Conservation (phyloP, 2,113 vertebrate species). For the Grantiella picta region DNA sequence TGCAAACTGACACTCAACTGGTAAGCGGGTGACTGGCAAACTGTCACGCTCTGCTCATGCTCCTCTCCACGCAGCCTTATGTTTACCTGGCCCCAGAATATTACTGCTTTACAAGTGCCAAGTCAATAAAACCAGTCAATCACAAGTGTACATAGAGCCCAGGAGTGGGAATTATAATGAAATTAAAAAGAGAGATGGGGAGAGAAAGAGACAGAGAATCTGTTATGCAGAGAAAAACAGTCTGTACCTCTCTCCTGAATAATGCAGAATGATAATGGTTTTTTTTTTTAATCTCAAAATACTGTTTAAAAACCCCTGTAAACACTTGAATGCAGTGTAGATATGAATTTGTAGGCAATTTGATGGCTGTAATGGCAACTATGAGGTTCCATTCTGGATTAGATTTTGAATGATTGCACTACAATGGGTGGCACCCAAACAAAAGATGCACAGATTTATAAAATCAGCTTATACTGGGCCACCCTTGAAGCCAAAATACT, state of each 20-base stretch:
- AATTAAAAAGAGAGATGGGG: neutral
- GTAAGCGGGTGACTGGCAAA: neutral
- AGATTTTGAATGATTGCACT: neutral
- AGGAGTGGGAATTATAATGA: neutral
- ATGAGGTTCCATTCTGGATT: neutral
- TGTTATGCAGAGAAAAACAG: neutral
- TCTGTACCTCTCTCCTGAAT: neutral
- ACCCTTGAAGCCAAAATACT: neutral
- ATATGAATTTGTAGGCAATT: neutral
- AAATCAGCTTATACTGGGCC: neutral
- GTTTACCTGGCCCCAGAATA: neutral
- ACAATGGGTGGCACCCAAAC: neutral
- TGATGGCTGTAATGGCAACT: neutral
- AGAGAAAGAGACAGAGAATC: neutral
- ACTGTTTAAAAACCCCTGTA: neutral
- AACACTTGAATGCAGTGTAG: neutral
- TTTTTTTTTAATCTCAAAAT: neutral
- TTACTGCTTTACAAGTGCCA: neutral
- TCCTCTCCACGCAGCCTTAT: neutral
- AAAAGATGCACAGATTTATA: neutral
- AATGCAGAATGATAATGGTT: neutral
- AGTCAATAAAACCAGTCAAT: neutral
- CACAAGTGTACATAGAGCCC: neutral
- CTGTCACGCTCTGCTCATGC: neutral
- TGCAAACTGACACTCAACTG: conserved; percentile 11